These are phyloP conservation scores for Julus scanicus DNA, from an alignment of 2,888 invertebrate species.

Conservation along the genomic window DNA sequence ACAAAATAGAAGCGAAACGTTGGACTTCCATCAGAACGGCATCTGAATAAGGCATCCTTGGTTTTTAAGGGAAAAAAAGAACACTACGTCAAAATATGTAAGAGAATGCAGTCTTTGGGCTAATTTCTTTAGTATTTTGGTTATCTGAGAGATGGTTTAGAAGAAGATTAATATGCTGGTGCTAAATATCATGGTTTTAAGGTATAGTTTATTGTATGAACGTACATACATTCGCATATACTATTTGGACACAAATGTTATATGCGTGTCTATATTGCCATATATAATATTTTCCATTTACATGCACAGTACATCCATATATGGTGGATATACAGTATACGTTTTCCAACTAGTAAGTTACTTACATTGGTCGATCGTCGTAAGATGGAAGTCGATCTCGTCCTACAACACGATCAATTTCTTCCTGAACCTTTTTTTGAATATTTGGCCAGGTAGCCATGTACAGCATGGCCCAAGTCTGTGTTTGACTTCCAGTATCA, in stretches of 20 bases:
- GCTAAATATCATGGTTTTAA: too few species aligned
- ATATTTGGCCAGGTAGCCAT: conserved; percentile 87
- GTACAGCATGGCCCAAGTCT: conserved; percentile 87
- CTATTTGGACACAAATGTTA: too few species aligned
- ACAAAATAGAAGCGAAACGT: conserved; percentile 61
- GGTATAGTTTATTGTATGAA: too few species aligned
- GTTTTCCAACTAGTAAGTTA: too few species aligned
- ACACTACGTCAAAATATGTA: neutral
- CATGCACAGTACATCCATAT: too few species aligned
- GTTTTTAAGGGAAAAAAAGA: too few species aligned
- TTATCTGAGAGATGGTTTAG: neutral
- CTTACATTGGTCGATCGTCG: conserved; percentile 71
- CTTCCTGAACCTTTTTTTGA: conserved; percentile 84
- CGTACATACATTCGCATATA: too few species aligned
- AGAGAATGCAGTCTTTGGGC: neutral
- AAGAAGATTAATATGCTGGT: too few species aligned
- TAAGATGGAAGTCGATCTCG: conserved; percentile 81
- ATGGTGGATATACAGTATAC: too few species aligned
- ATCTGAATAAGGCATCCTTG: conserved; percentile 60
- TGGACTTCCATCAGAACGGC: conserved; percentile 63
- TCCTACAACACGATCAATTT: conserved; percentile 77
- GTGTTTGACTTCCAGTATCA: conserved; percentile 80
- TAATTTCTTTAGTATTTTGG: neutral
- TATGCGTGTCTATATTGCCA: too few species aligned
- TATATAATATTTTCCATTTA: too few species aligned